Percentiles rank a stretch among this genome's conserved stretches.
These are phyloP conservation scores for Sarcophilus harrisii DNA, from an alignment of 2,797 vertebrate species.

Conservation along the genomic window DNA sequence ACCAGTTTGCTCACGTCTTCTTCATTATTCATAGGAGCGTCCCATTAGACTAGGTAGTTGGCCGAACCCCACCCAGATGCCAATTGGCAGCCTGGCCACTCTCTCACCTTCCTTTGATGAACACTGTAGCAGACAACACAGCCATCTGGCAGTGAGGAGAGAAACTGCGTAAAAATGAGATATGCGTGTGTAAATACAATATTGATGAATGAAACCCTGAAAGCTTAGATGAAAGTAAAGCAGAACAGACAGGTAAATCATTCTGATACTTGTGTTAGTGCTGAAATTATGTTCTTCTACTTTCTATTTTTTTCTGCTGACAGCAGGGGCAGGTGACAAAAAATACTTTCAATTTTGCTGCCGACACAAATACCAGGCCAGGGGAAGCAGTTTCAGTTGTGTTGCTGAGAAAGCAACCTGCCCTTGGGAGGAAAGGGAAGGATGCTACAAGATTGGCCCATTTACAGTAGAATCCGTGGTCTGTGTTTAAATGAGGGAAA, in stretches of 20 bases:
- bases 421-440: conserved; percentile 48
- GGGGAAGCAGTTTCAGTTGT: conserved; percentile 71
- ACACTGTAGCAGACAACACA: conserved; percentile 69
- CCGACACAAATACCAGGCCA: conserved; percentile 77
- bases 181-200: conserved; percentile 84
- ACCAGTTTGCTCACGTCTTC: conserved; percentile 43
- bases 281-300: conserved; percentile 82
- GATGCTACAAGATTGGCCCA: not conserved
- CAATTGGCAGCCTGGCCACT: conserved; percentile 54
- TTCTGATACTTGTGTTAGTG: conserved; percentile 85
- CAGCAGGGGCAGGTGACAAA: conserved; percentile 81
- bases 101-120: conserved; percentile 78
- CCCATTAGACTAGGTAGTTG: conserved; percentile 61
- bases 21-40: conserved; percentile 43
- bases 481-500: conserved; percentile 37
- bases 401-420: conserved; percentile 75
- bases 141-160: conserved; percentile 80
- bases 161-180: conserved; percentile 82
- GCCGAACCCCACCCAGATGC: conserved; percentile 64
- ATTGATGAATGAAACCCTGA: conserved; percentile 85
- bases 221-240: conserved; percentile 84
- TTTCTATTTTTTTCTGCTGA: conserved; percentile 73
- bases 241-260: conserved; percentile 85
- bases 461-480: conserved; percentile 5
- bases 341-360: conserved; percentile 82